A percentile compares a stretch with the other conserved stretches of the same genome.
These are phyloP conservation scores for Catocala nupta DNA, from an alignment of 2,888 invertebrate species.

Conservation along the genomic window DNA sequence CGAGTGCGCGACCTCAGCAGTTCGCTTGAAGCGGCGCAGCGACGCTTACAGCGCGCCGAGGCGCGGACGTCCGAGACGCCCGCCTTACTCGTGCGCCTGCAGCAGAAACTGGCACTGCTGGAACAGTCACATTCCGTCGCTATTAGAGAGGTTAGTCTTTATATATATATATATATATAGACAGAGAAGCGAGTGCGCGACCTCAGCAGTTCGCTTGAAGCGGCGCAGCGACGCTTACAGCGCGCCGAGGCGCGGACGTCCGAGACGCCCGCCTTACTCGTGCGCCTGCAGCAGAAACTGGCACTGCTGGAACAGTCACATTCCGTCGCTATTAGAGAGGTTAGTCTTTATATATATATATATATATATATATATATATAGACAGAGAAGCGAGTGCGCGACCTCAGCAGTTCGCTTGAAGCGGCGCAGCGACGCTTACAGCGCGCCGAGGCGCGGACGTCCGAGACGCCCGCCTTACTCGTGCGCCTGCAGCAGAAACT, in stretches of 20 bases:
- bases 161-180: conserved; percentile 34
- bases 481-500: conserved; percentile 91
- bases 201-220: conserved; percentile 89
- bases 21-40: conserved; percentile 89
- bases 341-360: no score
- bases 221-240: conserved; percentile 88
- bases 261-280: no score
- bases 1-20: conserved; percentile 86
- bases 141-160: conserved; percentile 86
- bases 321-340: no score
- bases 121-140: conserved; percentile 92
- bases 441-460: conserved; percentile 88
- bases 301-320: no score
- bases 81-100: conserved; percentile 89
- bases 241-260: conserved; percentile 89
- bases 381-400: conserved; percentile 83
- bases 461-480: conserved; percentile 88
- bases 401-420: conserved; percentile 89
- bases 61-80: conserved; percentile 88
- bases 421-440: conserved; percentile 89
- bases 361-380: no score
- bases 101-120: conserved; percentile 91
- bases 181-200: conserved; percentile 84
- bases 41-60: conserved; percentile 89
- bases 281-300: no score